Base-by-base conservation (phyloP, 2,888 invertebrate genomes). In the Nomada flava region DNA sequence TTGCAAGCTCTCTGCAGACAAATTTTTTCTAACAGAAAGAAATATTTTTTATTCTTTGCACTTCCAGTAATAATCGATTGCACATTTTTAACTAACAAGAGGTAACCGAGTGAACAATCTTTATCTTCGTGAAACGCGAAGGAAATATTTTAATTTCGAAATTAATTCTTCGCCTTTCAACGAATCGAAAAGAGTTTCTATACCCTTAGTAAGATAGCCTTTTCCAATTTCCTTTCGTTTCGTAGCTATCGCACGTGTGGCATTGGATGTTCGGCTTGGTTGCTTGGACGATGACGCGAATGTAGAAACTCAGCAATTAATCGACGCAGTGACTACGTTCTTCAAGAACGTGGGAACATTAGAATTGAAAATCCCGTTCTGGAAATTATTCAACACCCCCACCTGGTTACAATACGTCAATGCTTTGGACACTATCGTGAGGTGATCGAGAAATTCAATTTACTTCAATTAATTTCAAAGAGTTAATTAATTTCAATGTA, bases 351-450 rank as follows among this genome's bases (percentile, higher is more conserved):
- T 96, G 0, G 96, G 96, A 0, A 94, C 96, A 67, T 91, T 96
- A 74, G 96, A 96, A 89, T 92, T 96, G 18, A 95, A 95, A 80
- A 95, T 96, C 7, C 96, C 96, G 0, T 95, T 96, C 94, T 96
- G 96, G 96, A 95, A 95, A 88, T 86, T 96, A 2, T 95, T 96
- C 90, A 95, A 95, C 7, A 96, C 96, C 0, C 94, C 95, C 0
- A 95, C 95, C 89, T 96, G 96, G 93, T 94, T 93, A 60, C 93
- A 94, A 92, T 96, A 96, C 87, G 95, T 96, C 0, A 94, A 94
- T 1, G 96, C 96, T 0, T 94, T 97, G 82, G 96, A 97, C 89
- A 96, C 95, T 7, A 96, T 97, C 88, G 95, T 95, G 83, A 95
- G 95, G 96, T 96, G 64, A 65, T 11, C 10, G 11, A 5, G 23